Evolutionary conservation across 2,888 invertebrate species (phyloP), one percentile per base, ranked within the genome.

Genomic region (Drosophila austrosaltans): DNA sequence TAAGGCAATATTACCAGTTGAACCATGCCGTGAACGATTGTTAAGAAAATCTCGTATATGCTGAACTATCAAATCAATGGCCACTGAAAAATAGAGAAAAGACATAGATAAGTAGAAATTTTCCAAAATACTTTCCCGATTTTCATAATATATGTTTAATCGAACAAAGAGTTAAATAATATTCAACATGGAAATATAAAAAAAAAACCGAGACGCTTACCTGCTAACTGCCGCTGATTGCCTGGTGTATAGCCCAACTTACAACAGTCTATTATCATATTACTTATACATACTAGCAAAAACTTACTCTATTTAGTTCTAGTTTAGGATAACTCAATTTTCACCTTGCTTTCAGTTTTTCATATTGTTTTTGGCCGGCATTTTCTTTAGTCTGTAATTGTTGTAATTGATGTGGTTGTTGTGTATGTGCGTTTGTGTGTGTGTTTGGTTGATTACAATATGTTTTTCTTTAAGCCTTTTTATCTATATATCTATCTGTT

Each of bases 31-130:
- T 4, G 91, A 88, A 10, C 94, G 93, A 90, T 94, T 94, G 89
- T 94, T 95, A 89, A 98, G 93, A 90, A 98, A 95, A 92, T 98
- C 98, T 84, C 97, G 96, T 92, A 99, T 98, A 93, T 98, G 98
- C 93, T 98, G 98, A 60, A 99, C 98, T 91, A 99, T 98, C 92
- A 99, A 94, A 92, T 98, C 98, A 91, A 99, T 98, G 79, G 99
- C 99, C 92, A 99, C 99, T 98, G 95, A 70, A 96, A 86, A 72
- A n/a, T 12, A 57, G 28, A 57, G 25, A 12, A 12, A 58, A 56
- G 10, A 40, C 44, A 25, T 2, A 39, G 30, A 25, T 72, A 60
- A 63, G 12, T 48, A 28, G 16, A 28, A 25, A 3, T 42, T 16
- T 28, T 40, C 6, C 6, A 28, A 28, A n/a, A 5, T 1, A 1